Percentiles rank a stretch among this genome's conserved stretches.
Conservation (phyloP, 2,113 vertebrate genomes). For the Strigops habroptila region DNA sequence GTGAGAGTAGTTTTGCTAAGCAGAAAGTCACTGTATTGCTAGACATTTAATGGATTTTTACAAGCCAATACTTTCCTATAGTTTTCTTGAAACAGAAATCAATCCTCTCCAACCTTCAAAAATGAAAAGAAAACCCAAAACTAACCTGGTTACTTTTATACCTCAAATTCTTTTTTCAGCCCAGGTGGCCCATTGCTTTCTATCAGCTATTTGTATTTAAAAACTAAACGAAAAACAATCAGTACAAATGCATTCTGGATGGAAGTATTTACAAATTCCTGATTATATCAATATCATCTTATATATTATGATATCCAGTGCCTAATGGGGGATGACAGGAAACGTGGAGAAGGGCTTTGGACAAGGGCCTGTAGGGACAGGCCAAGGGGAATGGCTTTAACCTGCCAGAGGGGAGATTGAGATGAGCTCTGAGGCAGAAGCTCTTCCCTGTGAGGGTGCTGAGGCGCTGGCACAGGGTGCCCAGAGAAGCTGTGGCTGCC, state of each 20-base stretch:
- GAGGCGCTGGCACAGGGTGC: too few species aligned
- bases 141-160: not conserved
- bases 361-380: not conserved
- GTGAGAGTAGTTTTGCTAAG: conserved; percentile 71
- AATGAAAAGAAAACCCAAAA: not conserved
- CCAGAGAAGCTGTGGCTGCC: too few species aligned
- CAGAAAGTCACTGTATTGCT: conserved; percentile 57
- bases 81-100: conserved; percentile 50
- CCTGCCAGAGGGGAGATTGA: not conserved
- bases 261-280: not conserved
- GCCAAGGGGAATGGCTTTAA: not conserved
- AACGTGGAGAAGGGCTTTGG: not conserved
- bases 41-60: conserved; percentile 67
- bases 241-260: not conserved
- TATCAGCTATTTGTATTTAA: not conserved
- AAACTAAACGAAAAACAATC: not conserved
- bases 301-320: not conserved
- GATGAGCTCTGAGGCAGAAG: too few species aligned
- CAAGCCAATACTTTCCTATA: conserved; percentile 52
- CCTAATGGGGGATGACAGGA: not conserved
- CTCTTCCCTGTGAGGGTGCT: too few species aligned
- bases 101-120: conserved; percentile 51
- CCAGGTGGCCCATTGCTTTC: not conserved
- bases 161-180: not conserved
- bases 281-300: not conserved